These are phyloP conservation scores for Tortricodes alternella DNA, from an alignment of 2,888 invertebrate genomes.

Conservation along the genomic window DNA sequence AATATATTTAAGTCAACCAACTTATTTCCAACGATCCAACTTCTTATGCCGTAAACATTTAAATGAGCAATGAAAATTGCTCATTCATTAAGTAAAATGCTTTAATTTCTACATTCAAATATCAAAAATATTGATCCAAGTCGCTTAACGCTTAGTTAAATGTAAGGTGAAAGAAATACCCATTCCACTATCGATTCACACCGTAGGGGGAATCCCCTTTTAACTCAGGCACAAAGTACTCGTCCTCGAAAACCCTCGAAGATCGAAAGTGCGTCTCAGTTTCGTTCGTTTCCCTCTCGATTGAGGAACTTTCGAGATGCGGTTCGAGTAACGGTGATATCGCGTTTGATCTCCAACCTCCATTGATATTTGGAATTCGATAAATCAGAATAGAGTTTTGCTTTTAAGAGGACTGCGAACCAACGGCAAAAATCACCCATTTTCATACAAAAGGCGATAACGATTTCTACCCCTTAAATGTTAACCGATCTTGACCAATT, in stretches of 20 bases:
- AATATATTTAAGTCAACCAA: too few relatives aligned
- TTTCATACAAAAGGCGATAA: too few relatives aligned
- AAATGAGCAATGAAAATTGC: too few relatives aligned
- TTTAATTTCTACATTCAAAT: too few relatives aligned
- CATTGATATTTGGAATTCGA: slow-evolving; percentile 5
- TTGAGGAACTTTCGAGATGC: slow-evolving; percentile 29
- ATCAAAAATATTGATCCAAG: neutral
- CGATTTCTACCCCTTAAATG: too few relatives aligned
- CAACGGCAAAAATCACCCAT: too few relatives aligned
- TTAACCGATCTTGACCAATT: too few relatives aligned
- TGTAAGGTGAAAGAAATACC: neutral
- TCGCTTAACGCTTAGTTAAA: neutral
- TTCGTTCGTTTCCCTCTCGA: slow-evolving; percentile 38
- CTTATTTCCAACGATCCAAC: too few relatives aligned
- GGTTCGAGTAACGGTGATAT: slow-evolving; percentile 13
- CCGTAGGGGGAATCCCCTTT: slow-evolving; percentile 24
- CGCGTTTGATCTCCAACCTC: slow-evolving; percentile 25
- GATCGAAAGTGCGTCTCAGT: slow-evolving; percentile 42
- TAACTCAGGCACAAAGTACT: slow-evolving; percentile 48
- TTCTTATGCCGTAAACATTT: too few relatives aligned
- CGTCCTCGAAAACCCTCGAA: slow-evolving; percentile 43
- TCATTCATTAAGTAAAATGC: too few relatives aligned
- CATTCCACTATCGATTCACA: slow-evolving; percentile 6
- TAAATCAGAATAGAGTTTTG: neutral
- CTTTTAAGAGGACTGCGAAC: too few relatives aligned